Evolutionary conservation across 2,888 invertebrate species (phyloP), one percentile per base, ranked within the genome.

Genomic region (Papilio gigon): DNA sequence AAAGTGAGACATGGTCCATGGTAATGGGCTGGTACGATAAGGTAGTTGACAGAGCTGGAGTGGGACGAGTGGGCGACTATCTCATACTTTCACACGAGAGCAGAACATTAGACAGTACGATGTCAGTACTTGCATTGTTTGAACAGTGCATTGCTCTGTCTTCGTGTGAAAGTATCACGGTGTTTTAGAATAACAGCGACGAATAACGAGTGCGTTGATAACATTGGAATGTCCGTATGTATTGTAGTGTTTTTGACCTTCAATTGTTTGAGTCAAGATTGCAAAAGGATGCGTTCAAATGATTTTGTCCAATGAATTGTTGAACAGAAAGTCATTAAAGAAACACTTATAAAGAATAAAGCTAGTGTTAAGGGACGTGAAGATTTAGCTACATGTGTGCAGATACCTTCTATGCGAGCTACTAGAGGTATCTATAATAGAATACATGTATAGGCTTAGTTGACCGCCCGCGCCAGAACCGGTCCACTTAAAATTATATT

Each of bases 401-500:
- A 62, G 62, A 35, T 37, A 25, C 40, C 12, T 8, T 58, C 44
- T 68, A 37, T 65, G n/a, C n/a, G 33, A 60, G 27, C 42, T 60
- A 25, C 30, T 53, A 35, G 53, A 76, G 75, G 73, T 75, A 75
- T 76, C 76, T 79, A 77, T 77, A 81, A 80, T 81, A 80, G 81
- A 80, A 80, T 82, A 76, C 74, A 75, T 82, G 82, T 84, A 83
- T 80, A 80, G 78, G 77, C 73, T 79, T 79, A 79, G 68, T 64
- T 30, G 78, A 80, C 76, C 77, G 83, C 78, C 80, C 79, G 78
- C 77, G 71, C 72, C 71, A 77, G 78, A 89, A 90, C 89, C 89
- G 89, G 89, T 89, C 78, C 85, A 85, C 84, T 88, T 87, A 85
- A 83, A 87, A 84, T 84, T 76, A 86, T 88, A 87, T 84, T 86